phyloP scores from a whole-genome alignment of 2,888 invertebrate genomes.

The Smittia sp. region DNA sequence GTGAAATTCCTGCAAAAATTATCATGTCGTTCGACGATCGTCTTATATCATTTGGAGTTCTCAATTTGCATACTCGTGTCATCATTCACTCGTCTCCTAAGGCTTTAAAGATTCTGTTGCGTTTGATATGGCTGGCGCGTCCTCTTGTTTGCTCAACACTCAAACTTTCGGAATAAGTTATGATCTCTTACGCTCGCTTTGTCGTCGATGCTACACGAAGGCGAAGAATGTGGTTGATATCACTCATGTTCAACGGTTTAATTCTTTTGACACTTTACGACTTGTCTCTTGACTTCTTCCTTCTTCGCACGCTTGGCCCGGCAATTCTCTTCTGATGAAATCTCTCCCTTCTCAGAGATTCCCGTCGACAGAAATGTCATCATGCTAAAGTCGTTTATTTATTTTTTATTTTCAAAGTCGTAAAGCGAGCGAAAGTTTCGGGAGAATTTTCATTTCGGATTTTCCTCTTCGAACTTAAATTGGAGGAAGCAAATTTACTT shows the following conservation, averaged over 20 bases:
- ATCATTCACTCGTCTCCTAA: not conserved
- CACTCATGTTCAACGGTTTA: not conserved
- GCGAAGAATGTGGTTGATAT: slow-evolving; percentile 5
- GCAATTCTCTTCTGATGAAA: not conserved
- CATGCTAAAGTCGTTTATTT: not conserved
- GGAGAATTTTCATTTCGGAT: not conserved
- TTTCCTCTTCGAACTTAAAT: not conserved
- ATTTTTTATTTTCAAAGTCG: not conserved
- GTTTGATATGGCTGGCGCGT: not conserved
- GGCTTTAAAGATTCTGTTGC: not conserved
- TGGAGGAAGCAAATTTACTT: not conserved
- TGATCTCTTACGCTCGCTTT: not conserved
- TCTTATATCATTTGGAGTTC: not conserved
- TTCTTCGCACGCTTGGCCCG: slow-evolving; percentile 2
- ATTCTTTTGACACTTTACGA: slow-evolving; percentile 22
- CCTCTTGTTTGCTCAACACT: not conserved
- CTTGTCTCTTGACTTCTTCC: not conserved
- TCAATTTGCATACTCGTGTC: not conserved
- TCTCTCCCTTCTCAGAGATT: not conserved
- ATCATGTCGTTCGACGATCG: not conserved
- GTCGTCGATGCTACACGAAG: not conserved
- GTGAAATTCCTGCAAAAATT: slow-evolving; percentile 19
- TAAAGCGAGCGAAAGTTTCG: not conserved
- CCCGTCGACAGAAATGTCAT: not conserved
- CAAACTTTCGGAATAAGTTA: not conserved